Conservation (phyloP, 2,113 vertebrate species). For the Aptenodytes forsteri region DNA sequence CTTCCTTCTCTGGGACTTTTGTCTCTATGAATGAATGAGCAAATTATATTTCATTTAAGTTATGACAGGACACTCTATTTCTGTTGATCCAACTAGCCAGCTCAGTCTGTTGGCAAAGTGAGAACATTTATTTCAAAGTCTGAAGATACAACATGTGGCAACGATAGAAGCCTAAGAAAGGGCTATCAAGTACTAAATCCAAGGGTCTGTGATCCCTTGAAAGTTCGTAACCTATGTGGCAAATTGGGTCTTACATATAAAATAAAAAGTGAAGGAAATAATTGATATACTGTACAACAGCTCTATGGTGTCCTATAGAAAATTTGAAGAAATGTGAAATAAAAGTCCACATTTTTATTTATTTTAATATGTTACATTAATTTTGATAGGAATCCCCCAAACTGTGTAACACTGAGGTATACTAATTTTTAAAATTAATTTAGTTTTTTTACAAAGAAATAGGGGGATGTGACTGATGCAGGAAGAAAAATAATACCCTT, state of each 20-base stretch:
- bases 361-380: neutral
- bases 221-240: neutral
- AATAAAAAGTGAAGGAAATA: neutral
- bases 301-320: neutral
- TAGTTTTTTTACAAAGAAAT: neutral
- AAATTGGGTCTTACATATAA: neutral
- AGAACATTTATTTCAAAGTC: neutral
- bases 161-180: neutral
- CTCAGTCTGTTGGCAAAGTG: neutral
- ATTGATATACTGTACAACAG: neutral
- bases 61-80: neutral
- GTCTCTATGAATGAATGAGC: neutral
- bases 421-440: neutral
- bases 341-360: neutral
- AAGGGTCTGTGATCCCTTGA: neutral
- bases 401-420: neutral
- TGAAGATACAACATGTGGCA: neutral
- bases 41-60: neutral
- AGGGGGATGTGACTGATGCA: rapidly evolving
- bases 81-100: neutral
- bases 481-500: neutral
- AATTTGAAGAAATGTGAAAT: neutral
- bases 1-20: neutral
- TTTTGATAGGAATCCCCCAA: neutral
- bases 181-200: neutral